A percentile compares a stretch with the other conserved stretches of the same genome.
Conservation (phyloP, 2,113 vertebrate genomes). For the Hemiprocne comata region DNA sequence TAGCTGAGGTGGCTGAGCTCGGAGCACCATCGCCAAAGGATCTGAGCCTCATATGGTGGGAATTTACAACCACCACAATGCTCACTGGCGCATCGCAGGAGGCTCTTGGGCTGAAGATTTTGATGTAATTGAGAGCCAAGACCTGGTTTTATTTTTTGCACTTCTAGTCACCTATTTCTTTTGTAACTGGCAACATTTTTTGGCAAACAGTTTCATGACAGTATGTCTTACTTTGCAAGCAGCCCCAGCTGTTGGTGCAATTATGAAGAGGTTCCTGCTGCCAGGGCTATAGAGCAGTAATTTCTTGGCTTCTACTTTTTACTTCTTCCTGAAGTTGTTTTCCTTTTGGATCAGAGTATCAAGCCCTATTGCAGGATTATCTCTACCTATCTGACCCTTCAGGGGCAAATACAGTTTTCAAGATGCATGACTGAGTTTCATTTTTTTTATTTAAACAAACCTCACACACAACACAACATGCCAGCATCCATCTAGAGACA, state of each 20-base stretch:
- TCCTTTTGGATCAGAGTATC: background rate
- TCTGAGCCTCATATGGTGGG: accelerated
- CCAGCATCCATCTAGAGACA: background rate
- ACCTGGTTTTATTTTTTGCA: background rate
- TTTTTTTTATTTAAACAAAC: background rate
- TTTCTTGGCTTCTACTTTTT: background rate
- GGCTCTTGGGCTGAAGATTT: background rate
- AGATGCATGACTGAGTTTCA: background rate
- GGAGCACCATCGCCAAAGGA: background rate
- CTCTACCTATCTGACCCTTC: background rate
- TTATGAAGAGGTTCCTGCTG: background rate
- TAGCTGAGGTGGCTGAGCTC: background rate
- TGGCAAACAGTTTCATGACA: background rate
- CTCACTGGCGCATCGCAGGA: background rate
- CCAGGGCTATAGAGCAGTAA: background rate
- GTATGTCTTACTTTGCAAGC: background rate
- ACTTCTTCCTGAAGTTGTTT: background rate
- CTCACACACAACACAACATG: background rate
- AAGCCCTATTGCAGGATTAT: background rate
- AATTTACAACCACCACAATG: background rate
- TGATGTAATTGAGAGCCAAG: background rate
- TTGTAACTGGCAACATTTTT: background rate
- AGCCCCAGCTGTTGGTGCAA: background rate
- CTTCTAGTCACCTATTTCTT: background rate
- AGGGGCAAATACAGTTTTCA: background rate